Percentiles rank a stretch among this genome's conserved stretches.
These are phyloP conservation scores for Magallana nippona DNA, from an alignment of 2,888 invertebrate genomes.

Conservation along the genomic window DNA sequence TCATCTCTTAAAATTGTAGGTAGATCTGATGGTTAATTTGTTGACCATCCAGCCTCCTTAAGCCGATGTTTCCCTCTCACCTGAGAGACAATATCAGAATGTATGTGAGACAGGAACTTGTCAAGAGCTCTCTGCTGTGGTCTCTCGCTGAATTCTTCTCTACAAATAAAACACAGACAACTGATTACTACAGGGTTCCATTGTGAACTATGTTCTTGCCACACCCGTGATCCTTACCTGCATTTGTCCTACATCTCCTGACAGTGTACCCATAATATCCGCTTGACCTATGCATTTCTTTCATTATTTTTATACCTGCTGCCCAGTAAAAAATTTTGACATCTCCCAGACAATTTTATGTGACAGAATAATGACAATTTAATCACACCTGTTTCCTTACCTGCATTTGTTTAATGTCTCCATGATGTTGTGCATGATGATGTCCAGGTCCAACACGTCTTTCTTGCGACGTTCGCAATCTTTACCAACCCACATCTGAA, in stretches of 20 bases:
- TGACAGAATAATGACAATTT: too few relatives aligned
- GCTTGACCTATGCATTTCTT: background rate
- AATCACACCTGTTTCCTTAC: conserved; percentile 1
- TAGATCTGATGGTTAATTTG: too few relatives aligned
- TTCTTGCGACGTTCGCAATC: conserved; percentile 5
- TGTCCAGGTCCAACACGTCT: conserved; percentile 40
- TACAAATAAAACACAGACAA: background rate
- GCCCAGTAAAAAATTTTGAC: too few relatives aligned
- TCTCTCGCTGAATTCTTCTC: background rate
- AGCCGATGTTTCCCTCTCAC: background rate
- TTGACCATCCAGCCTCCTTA: too few relatives aligned
- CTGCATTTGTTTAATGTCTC: conserved; percentile 23
- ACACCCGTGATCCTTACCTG: too few relatives aligned
- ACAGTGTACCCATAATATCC: too few relatives aligned
- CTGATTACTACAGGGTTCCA: too few relatives aligned
- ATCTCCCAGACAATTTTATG: too few relatives aligned
- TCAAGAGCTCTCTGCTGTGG: background rate
- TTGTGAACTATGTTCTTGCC: too few relatives aligned
- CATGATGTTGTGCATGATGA: conserved; percentile 40
- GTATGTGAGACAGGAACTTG: background rate
- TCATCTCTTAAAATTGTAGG: too few relatives aligned
- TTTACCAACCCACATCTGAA: conserved; percentile 32
- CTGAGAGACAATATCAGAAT: conserved; percentile 1
- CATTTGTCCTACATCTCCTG: too few relatives aligned
- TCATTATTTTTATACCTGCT: background rate